These are phyloP conservation scores for Ophion obscuratus DNA, from an alignment of 2,888 invertebrate genomes.

Conservation along the genomic window DNA sequence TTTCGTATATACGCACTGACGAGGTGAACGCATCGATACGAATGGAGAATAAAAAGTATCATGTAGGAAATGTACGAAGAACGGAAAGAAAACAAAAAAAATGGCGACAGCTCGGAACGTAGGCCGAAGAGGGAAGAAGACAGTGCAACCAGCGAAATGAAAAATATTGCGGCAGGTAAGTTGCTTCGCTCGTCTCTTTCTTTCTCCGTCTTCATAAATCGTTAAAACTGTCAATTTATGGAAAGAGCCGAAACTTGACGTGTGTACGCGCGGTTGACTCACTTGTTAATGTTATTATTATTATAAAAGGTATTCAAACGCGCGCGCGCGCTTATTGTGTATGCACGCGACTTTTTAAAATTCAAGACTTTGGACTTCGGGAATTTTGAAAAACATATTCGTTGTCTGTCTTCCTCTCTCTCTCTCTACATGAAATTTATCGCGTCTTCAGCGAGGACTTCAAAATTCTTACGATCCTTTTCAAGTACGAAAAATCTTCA, in stretches of 20 bases:
- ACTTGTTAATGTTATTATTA: not conserved
- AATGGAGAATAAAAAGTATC: not conserved
- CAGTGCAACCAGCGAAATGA: conserved; percentile 47
- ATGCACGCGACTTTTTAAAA: not conserved
- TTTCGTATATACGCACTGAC: no score
- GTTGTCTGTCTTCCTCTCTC: not conserved
- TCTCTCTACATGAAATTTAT: no score
- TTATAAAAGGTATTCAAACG: not conserved
- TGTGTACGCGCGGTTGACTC: not conserved
- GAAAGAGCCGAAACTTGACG: not conserved
- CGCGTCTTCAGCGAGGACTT: no score
- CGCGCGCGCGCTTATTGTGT: no score
- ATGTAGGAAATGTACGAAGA: not conserved
- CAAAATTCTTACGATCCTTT: no score
- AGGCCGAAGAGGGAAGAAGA: conserved; percentile 28
- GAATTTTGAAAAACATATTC: not conserved
- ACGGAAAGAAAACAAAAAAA: not conserved
- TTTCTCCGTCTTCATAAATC: not conserved
- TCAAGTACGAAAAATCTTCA: no score
- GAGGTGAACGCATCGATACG: not conserved
- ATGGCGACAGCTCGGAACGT: not conserved
- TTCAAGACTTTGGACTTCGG: not conserved
- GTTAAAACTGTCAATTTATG: not conserved
- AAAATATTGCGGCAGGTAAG: conserved; percentile 66
- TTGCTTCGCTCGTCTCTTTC: not conserved